Conservation (phyloP, 2,113 vertebrate species). For the Gallinago paraguaiae region DNA sequence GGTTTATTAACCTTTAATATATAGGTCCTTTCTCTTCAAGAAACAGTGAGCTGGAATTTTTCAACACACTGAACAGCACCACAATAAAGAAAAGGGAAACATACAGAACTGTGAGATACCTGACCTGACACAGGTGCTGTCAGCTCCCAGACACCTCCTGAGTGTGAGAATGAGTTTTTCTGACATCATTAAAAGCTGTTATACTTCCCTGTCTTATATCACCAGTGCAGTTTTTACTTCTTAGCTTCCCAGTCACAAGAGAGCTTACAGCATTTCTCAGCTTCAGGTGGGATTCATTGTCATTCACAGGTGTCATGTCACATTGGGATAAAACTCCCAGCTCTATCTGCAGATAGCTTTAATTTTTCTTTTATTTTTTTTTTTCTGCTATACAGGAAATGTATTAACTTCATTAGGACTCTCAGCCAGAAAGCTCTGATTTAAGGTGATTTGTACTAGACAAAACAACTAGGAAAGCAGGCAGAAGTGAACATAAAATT, state of each 20-base stretch:
- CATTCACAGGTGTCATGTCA: not conserved
- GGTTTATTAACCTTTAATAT: not conserved
- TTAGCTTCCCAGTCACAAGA: not conserved
- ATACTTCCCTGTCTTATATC: not conserved
- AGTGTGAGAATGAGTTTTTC: constrained; percentile 22
- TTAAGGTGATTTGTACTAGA: not conserved
- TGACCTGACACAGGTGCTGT: not conserved
- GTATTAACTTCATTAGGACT: not conserved
- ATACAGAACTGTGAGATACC: not conserved
- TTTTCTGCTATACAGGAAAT: not conserved
- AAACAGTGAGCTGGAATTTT: not conserved
- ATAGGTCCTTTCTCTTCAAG: not conserved
- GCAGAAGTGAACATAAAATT: not conserved
- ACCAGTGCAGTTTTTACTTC: not conserved
- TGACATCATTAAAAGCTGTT: not conserved
- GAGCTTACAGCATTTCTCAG: not conserved
- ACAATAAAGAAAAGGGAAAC: not conserved
- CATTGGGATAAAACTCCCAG: not conserved
- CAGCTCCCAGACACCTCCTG: not conserved
- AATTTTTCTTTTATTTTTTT: not conserved
- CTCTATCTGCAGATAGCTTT: not conserved
- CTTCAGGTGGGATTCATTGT: not conserved
- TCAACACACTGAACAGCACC: not conserved
- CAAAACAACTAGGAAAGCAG: not conserved
- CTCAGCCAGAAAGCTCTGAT: not conserved